phyloP scores from a whole-genome alignment of 2,888 invertebrate genomes.

The Crocallis elinguaria region DNA sequence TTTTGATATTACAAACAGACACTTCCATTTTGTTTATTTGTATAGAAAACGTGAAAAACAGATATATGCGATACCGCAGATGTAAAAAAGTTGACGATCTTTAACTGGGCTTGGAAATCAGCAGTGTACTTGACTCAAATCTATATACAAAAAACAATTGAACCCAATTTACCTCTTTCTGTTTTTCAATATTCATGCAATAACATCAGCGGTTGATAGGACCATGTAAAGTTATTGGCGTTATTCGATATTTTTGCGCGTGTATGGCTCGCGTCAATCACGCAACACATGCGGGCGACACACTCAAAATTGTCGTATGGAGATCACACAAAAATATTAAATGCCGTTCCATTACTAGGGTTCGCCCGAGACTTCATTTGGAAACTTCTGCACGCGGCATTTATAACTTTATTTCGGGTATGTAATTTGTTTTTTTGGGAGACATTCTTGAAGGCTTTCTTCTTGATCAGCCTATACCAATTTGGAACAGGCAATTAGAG shows the following conservation, averaged over 20 bases:
- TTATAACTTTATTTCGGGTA: not conserved
- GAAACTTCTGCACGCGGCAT: not conserved
- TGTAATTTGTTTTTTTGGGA: too few species aligned
- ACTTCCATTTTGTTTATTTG: too few species aligned
- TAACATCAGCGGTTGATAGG: conserved; percentile 23
- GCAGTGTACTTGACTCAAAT: too few species aligned
- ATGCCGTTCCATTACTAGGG: conserved; percentile 32
- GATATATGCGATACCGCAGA: too few species aligned
- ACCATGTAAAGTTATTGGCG: conserved; percentile 42
- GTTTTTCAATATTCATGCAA: conserved; percentile 25
- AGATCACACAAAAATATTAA: conserved; percentile 64
- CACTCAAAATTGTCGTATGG: conserved; percentile 65
- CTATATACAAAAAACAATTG: not conserved
- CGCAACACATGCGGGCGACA: conserved; percentile 67
- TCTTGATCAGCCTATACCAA: too few species aligned
- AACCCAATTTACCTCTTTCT: conserved; percentile 1
- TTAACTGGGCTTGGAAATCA: too few species aligned
- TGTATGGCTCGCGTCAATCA: conserved; percentile 67
- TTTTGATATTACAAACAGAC: too few species aligned
- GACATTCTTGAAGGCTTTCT: too few species aligned
- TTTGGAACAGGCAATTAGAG: too few species aligned
- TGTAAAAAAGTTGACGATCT: too few species aligned
- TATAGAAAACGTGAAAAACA: too few species aligned
- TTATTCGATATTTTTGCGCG: conserved; percentile 58
- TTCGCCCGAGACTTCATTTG: not conserved